Percentiles rank a stretch among this genome's conserved stretches.
Evolutionary conservation across 2,888 invertebrate species (phyloP).

Genomic region (Quadroppia sp.): DNA sequence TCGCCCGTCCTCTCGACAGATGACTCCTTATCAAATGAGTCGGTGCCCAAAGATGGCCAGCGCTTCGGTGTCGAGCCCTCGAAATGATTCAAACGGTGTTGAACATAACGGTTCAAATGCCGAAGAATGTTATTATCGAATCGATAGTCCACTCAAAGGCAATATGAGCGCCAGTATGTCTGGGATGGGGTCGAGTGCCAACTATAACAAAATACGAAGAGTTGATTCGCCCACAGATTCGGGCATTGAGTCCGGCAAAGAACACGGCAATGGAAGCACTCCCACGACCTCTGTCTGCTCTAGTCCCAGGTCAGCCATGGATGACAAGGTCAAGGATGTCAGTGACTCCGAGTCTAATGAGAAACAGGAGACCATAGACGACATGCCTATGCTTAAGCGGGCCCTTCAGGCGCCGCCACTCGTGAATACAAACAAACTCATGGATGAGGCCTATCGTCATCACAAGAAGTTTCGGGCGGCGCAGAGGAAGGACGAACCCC

Average conservation of each 20-base stretch:
- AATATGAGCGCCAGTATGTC: slow-evolving; percentile 18
- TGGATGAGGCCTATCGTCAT: slow-evolving; percentile 92
- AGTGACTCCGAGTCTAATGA: slow-evolving; percentile 43
- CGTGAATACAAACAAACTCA: slow-evolving; percentile 75
- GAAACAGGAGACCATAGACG: slow-evolving; percentile 65
- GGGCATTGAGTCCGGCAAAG: slow-evolving; percentile 87
- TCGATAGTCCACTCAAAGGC: slow-evolving; percentile 25
- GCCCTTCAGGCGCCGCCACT: slow-evolving; percentile 87
- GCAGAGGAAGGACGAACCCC: slow-evolving; percentile 44
- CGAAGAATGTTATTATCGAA: slow-evolving; percentile 24
- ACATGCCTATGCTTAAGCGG: slow-evolving; percentile 89
- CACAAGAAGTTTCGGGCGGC: slow-evolving; percentile 80
- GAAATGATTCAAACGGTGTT: not conserved
- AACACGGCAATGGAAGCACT: slow-evolving; percentile 64
- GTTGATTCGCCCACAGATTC: slow-evolving; percentile 87
- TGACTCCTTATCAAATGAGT: not conserved
- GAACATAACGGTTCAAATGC: slow-evolving; percentile 14
- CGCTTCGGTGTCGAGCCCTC: slow-evolving; percentile 22
- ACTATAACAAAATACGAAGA: slow-evolving; percentile 47
- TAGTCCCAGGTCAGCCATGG: slow-evolving; percentile 58
- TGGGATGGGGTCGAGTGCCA: slow-evolving; percentile 23
- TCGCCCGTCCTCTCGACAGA: not conserved
- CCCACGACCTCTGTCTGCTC: slow-evolving; percentile 48
- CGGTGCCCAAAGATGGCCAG: slow-evolving; percentile 27
- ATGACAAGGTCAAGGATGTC: slow-evolving; percentile 63